Evolutionary conservation across 30 jellyfish, hydroid and myxozoan genomes (phyloP), one percentile per base, ranked within the genome.

Genomic region (Aurelia coerulea): DNA sequence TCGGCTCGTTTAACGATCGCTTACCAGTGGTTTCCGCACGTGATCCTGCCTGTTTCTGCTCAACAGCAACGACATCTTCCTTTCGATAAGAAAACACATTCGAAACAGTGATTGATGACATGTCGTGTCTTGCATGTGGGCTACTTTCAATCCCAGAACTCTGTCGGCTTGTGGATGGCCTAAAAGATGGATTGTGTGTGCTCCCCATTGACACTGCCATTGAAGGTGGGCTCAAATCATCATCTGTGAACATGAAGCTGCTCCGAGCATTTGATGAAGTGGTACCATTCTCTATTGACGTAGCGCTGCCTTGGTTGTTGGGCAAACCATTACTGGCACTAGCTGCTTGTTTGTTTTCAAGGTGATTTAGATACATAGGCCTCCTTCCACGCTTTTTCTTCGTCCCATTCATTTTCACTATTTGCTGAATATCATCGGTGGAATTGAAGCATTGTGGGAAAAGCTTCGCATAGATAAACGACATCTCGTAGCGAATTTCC

Each of bases 401-500:
- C 65, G 46, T 56, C 14, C 17, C 90, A n/a, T 23, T 68, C 14
- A n/a, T 62, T 53, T 33, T 68, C 11, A 52, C 23, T 9, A 52
- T 65, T 35, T 50, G 59, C 73, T 66, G 81, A 64, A 46, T 29
- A 34, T 49, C 81, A 7, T 19, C 81, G 19, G 60, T n/a, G 5
- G 79, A 62, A 2, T 62, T 65, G 90, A 70, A 83, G 41, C 83
- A 83, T 18, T 60, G 86, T 16, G 92, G 92, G 65, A 53, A 83
- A 13, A 83, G 67, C 50, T 71, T 83, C 16, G 86, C 92, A 63
- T 83, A 83, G 12, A 83, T 64, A 17, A 76, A 76, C 1, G 92
- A 68, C 92, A 83, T 70, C 19, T 83, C 92, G 50, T 68, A 83
- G 8, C 92, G 81, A 16, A 83, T 72, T 31, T 83, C 92, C n/a